phyloP scores from a whole-genome alignment of 2,113 vertebrate genomes.

The Numida meleagris region DNA sequence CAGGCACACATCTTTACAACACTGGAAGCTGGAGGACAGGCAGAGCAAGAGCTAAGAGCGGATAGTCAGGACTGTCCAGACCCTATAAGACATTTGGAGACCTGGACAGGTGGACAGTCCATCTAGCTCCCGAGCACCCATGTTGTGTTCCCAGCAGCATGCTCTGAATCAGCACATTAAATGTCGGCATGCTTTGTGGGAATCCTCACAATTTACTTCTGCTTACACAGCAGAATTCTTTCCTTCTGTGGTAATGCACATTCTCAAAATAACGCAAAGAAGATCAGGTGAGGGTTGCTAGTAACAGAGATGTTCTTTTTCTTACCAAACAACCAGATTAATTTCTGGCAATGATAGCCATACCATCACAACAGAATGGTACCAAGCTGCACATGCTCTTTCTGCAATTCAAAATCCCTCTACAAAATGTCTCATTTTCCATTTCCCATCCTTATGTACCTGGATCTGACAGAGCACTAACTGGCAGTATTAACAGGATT shows the following conservation, averaged over 20 bases:
- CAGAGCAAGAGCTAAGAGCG: accelerated
- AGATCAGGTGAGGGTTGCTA: background rate
- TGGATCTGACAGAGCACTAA: background rate
- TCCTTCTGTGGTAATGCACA: background rate
- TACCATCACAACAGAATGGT: background rate
- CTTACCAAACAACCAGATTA: background rate
- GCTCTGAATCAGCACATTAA: background rate
- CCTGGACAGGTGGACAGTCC: background rate
- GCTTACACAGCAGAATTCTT: background rate
- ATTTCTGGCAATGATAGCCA: background rate
- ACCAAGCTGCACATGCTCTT: background rate
- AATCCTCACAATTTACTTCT: background rate
- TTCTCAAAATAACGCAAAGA: background rate
- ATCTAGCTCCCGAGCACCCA: background rate
- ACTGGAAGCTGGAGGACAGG: accelerated
- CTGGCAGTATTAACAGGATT: background rate
- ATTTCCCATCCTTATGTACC: background rate
- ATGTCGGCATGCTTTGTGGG: background rate
- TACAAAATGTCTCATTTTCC: background rate
- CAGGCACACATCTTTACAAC: background rate
- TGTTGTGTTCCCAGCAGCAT: accelerated
- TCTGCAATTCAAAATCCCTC: background rate
- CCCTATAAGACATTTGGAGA: background rate
- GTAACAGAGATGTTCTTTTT: background rate
- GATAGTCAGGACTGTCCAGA: background rate